Percentiles rank a stretch among this genome's conserved stretches.
phyloP scores from a whole-genome alignment of 2,113 vertebrate species.

The Rhagologus leucostigma region DNA sequence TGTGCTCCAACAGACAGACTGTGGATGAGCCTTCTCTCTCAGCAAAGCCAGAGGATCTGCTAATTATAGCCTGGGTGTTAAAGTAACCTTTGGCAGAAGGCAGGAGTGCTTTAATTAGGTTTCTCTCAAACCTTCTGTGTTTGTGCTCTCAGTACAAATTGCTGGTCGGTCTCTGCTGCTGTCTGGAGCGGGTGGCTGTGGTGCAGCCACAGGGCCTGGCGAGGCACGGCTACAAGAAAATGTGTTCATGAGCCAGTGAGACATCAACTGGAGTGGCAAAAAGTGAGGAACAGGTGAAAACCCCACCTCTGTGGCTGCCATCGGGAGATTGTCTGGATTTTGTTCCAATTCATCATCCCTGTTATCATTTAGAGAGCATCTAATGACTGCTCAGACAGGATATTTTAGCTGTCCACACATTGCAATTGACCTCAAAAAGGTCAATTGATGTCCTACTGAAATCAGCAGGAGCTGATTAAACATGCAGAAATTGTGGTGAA shows the following conservation, averaged over 20 bases:
- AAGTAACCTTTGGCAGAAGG: neutral
- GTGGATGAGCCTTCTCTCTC: neutral
- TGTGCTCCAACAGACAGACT: neutral
- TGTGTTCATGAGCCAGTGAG: fast-evolving
- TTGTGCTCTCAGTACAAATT: neutral
- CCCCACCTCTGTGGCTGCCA: neutral
- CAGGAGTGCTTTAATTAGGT: neutral
- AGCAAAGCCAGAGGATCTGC: neutral
- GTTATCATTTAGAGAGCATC: neutral
- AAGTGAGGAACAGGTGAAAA: neutral
- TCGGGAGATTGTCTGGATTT: neutral
- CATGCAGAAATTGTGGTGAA: neutral
- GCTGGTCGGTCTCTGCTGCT: neutral
- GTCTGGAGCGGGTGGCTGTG: neutral
- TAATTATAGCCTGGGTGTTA: neutral
- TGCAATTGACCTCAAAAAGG: conserved; percentile 31
- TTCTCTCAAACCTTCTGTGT: neutral
- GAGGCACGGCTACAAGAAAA: neutral
- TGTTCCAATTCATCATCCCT: neutral
- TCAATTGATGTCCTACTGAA: conserved; percentile 23
- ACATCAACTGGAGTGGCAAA: neutral
- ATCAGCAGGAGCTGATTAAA: conserved; percentile 26
- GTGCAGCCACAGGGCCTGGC: neutral
- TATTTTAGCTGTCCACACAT: conserved; percentile 27
- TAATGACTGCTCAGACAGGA: neutral